These are phyloP conservation scores for Pangasianodon hypophthalmus DNA, from an alignment of 2,113 vertebrate species.

Conservation along the genomic window DNA sequence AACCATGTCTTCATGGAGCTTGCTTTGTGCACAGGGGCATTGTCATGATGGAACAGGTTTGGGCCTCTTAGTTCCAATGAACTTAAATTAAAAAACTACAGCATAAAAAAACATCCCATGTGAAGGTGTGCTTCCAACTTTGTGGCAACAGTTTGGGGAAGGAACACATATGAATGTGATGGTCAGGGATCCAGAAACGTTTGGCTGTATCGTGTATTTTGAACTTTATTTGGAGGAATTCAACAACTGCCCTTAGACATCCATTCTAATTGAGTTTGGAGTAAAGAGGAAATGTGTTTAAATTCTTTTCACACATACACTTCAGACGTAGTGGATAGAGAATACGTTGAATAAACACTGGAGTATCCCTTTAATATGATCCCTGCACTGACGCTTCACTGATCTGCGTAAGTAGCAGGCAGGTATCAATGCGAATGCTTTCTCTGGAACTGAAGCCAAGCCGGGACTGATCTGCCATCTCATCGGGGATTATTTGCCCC, in stretches of 20 bases:
- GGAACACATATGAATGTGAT: not conserved
- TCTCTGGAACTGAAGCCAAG: constrained; percentile 61
- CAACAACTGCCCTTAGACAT: not conserved
- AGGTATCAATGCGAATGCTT: constrained; percentile 31
- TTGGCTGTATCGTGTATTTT: not conserved
- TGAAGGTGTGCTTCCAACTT: not conserved
- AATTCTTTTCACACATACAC: not conserved
- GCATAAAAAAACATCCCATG: not conserved
- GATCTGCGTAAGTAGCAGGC: constrained; percentile 40
- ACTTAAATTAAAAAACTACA: not conserved
- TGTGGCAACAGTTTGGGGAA: not conserved
- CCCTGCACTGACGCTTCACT: not conserved
- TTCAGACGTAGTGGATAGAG: not conserved
- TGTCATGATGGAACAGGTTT: not conserved
- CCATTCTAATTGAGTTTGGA: not conserved
- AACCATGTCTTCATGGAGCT: not conserved
- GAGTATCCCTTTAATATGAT: not conserved
- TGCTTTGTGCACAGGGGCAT: not conserved
- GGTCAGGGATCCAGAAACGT: not conserved
- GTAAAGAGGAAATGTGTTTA: not conserved
- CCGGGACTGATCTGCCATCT: constrained; percentile 49
- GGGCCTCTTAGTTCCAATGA: not conserved
- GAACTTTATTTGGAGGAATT: not conserved
- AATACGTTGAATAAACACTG: not conserved
- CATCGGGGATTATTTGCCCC: constrained; percentile 71